These are phyloP conservation scores for Semotilus atromaculatus DNA, from an alignment of 2,797 vertebrate genomes.

Conservation along the genomic window DNA sequence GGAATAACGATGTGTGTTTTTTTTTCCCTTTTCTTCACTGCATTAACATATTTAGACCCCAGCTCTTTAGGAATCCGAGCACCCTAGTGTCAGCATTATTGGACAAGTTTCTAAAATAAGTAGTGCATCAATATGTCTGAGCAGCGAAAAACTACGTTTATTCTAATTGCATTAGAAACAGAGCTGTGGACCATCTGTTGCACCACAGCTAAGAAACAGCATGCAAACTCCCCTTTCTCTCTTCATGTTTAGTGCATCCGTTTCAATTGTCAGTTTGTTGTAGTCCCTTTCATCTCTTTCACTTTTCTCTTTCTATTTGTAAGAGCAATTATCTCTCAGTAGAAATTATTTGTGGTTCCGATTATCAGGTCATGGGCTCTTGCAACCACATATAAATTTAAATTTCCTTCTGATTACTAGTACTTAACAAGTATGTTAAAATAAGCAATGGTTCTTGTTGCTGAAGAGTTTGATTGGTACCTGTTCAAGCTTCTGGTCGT, in stretches of 20 bases:
- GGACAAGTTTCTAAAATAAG: slow-evolving; percentile 36
- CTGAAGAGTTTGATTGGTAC: slow-evolving; percentile 4
- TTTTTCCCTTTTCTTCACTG: slow-evolving; percentile 1
- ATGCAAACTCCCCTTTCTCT: neutral
- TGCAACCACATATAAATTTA: neutral
- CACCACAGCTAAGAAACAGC: slow-evolving; percentile 12
- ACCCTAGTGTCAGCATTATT: slow-evolving; percentile 36
- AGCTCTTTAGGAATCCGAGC: slow-evolving; percentile 42
- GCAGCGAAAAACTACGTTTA: slow-evolving; percentile 66
- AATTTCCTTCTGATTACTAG: neutral
- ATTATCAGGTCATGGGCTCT: neutral
- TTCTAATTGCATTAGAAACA: slow-evolving; percentile 49
- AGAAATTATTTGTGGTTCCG: neutral
- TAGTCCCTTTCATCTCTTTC: neutral
- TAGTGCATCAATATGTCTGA: slow-evolving; percentile 64
- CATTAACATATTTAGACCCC: slow-evolving; percentile 33
- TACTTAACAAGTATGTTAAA: neutral
- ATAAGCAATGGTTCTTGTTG: neutral
- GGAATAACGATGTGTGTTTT: neutral
- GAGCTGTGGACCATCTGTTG: slow-evolving; percentile 57
- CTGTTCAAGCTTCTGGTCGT: slow-evolving; percentile 16
- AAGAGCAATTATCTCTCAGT: neutral
- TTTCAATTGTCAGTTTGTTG: slow-evolving; percentile 11
- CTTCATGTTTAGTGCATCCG: neutral
- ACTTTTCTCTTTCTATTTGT: neutral